phyloP scores from a whole-genome alignment of 2,888 invertebrate genomes.

The Nipponacmea schrenckii region DNA sequence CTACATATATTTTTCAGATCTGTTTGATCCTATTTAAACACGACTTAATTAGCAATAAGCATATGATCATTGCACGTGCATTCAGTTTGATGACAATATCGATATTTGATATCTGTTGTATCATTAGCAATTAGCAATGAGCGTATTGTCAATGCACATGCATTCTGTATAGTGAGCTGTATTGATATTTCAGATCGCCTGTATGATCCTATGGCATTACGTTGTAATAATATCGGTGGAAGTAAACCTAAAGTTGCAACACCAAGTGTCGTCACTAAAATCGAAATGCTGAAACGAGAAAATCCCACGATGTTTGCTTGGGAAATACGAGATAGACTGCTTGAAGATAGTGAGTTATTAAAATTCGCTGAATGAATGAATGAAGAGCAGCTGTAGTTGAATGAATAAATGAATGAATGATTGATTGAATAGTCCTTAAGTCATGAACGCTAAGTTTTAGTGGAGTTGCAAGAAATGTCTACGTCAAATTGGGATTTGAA shows the following conservation, averaged over 20 bases:
- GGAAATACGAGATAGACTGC: constrained; percentile 96
- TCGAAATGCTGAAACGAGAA: constrained; percentile 97
- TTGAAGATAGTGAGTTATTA: constrained; percentile 79
- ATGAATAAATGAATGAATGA: too few species aligned
- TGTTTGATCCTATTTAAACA: constrained; percentile 32
- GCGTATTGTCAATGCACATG: too few species aligned
- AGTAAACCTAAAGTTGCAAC: constrained; percentile 98
- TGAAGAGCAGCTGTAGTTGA: too few species aligned
- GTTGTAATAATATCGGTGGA: constrained; percentile 72
- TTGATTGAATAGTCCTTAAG: too few species aligned
- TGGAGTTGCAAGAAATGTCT: too few species aligned
- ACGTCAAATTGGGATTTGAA: too few species aligned
- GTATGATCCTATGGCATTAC: constrained; percentile 34
- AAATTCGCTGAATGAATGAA: too few species aligned
- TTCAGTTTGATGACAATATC: too few species aligned
- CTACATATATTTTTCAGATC: constrained; percentile 21
- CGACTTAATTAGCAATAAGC: constrained; percentile 24
- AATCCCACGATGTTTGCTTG: constrained; percentile 99
- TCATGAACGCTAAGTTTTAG: too few species aligned
- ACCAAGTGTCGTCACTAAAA: constrained; percentile 95
- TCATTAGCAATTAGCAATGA: constrained; percentile 27
- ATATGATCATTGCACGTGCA: too few species aligned
- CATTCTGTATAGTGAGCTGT: too few species aligned
- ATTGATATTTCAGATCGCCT: constrained; percentile 26
- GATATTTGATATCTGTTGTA: constrained; percentile 30